These are phyloP conservation scores for Dasypus novemcinctus DNA, from an alignment of 2,113 vertebrate species.

Conservation along the genomic window DNA sequence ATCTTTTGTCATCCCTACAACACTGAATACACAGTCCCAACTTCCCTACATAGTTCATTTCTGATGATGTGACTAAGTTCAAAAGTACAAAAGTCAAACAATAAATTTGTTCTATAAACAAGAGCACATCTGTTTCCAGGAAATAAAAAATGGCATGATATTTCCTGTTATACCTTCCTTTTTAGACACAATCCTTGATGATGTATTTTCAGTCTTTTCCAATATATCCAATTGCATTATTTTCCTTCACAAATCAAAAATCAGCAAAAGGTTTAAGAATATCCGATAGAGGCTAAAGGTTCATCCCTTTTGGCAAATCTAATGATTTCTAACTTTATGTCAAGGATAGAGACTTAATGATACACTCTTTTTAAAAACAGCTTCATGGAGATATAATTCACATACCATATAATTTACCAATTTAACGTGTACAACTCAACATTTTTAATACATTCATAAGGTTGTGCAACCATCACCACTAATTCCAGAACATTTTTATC, in stretches of 20 bases:
- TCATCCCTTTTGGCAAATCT: not conserved
- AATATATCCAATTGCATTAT: not conserved
- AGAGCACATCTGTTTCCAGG: not conserved
- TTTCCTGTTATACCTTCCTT: not conserved
- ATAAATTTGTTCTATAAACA: not conserved
- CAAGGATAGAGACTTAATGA: not conserved
- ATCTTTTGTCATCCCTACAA: not conserved
- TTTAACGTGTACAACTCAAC: not conserved
- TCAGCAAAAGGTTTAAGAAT: not conserved
- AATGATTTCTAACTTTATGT: not conserved
- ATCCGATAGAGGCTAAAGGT: not conserved
- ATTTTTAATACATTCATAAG: not conserved
- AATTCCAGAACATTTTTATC: not conserved
- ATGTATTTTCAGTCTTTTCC: not conserved
- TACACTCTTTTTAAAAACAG: not conserved
- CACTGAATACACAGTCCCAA: not conserved
- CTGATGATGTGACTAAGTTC: not conserved
- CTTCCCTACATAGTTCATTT: not conserved
- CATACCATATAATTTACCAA: not conserved
- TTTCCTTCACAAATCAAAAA: constrained; percentile 6
- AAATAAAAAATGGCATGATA: not conserved
- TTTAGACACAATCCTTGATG: not conserved
- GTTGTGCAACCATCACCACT: not conserved
- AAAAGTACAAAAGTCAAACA: not conserved
- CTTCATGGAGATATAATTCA: not conserved